A percentile compares a stretch with the other conserved stretches of the same genome.
phyloP scores from a whole-genome alignment of 2,888 invertebrate genomes.

The Zeuzera pyrina region DNA sequence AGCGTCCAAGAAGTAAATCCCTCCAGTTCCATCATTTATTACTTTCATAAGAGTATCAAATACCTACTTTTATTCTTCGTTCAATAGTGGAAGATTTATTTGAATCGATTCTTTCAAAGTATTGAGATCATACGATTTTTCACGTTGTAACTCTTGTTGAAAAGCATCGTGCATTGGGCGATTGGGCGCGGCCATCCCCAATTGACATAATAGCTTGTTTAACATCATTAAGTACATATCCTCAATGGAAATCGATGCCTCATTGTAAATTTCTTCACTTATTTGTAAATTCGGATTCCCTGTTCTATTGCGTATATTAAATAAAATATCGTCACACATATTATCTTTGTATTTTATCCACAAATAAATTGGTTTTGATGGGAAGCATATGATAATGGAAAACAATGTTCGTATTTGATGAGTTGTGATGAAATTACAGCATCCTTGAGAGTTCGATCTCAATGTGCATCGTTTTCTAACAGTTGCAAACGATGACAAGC shows the following conservation, averaged over 20 bases:
- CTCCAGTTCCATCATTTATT: conserved; percentile 16
- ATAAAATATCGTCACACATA: conserved; percentile 10
- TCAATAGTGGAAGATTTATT: conserved; percentile 19
- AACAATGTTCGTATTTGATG: conserved; percentile 6
- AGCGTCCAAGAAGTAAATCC: conserved; percentile 15
- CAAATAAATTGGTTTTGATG: conserved; percentile 7
- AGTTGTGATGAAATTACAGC: conserved; percentile 6
- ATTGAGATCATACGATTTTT: conserved; percentile 16
- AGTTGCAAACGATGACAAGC: conserved; percentile 19
- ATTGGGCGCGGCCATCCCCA: conserved; percentile 25
- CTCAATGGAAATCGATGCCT: conserved; percentile 12
- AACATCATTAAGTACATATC: conserved; percentile 15
- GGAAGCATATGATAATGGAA: conserved; percentile 9
- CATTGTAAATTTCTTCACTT: conserved; percentile 12
- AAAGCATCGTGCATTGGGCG: conserved; percentile 21
- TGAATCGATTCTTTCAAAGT: conserved; percentile 17
- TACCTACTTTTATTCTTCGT: conserved; percentile 19
- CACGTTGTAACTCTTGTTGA: conserved; percentile 18
- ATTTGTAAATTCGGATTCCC: neutral
- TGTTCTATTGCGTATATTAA: conserved; percentile 2
- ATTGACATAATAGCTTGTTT: conserved; percentile 19
- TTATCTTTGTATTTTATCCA: conserved; percentile 11
- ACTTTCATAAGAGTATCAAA: conserved; percentile 18
- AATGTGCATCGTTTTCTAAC: conserved; percentile 20
- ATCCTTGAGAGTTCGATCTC: conserved; percentile 10